Percentiles rank a stretch among this genome's conserved stretches.
Conservation (phyloP, 2,888 invertebrate genomes). For the Diarsia dahlii region DNA sequence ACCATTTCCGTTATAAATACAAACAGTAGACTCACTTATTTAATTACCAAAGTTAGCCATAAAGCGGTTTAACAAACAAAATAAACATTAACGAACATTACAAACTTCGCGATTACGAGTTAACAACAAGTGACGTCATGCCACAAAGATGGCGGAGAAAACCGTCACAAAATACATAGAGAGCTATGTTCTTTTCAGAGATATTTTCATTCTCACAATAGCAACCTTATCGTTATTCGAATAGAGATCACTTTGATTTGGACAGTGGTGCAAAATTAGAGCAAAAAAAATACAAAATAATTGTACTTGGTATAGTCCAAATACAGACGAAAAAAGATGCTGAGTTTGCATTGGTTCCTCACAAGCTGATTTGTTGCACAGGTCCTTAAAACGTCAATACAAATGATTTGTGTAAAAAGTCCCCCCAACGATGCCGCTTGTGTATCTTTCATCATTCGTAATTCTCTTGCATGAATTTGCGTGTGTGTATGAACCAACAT, state of each 20-base stretch:
- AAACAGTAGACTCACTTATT: not conserved
- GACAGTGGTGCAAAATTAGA: not conserved
- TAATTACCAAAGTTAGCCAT: slow-evolving; percentile 26
- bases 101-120: slow-evolving; percentile 50
- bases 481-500: too few relatives aligned
- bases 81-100: slow-evolving; percentile 46
- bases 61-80: slow-evolving; percentile 41
- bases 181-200: not conserved
- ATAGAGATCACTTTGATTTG: not conserved
- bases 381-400: too few relatives aligned
- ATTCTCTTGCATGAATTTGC: too few relatives aligned
- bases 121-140: slow-evolving; percentile 55
- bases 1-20: not conserved
- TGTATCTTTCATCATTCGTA: too few relatives aligned
- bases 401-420: too few relatives aligned
- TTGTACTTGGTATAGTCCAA: too few relatives aligned
- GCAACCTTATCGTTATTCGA: not conserved
- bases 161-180: slow-evolving; percentile 10
- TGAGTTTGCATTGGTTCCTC: too few relatives aligned
- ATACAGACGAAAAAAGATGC: too few relatives aligned
- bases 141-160: slow-evolving; percentile 51
- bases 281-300: not conserved
- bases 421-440: too few relatives aligned
- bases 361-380: too few relatives aligned
- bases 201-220: not conserved